These are phyloP conservation scores for Gastrophysa polygoni DNA, from an alignment of 2,888 invertebrate genomes.

Conservation along the genomic window DNA sequence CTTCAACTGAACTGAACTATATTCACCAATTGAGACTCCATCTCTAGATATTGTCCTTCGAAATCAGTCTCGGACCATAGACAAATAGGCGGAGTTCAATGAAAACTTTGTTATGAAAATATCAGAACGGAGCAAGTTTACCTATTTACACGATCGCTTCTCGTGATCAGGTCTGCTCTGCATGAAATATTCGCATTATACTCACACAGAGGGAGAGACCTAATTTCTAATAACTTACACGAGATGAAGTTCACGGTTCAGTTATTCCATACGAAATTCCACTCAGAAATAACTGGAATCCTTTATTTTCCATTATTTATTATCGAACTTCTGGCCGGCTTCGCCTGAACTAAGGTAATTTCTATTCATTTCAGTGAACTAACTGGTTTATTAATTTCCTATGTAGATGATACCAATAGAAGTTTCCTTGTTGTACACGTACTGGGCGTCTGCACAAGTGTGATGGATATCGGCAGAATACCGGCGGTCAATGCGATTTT, in stretches of 20 bases:
- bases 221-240: neutral
- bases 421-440: no score
- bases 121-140: no score
- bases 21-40: no score
- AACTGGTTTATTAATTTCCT: constrained; percentile 28
- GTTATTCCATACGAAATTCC: neutral
- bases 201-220: neutral
- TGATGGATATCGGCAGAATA: no score
- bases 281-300: neutral
- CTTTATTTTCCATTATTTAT: constrained; percentile 23
- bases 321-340: constrained; percentile 17
- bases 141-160: no score
- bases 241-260: neutral
- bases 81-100: no score
- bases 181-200: neutral
- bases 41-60: no score
- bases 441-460: no score
- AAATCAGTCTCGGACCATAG: no score
- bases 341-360: constrained; percentile 16
- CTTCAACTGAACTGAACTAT: no score
- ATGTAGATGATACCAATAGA: constrained; percentile 17
- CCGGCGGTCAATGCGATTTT: no score
- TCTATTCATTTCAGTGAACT: constrained; percentile 27
- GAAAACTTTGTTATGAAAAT: no score
- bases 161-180: neutral